A percentile compares a stretch with the other conserved stretches of the same genome.
Conservation (phyloP, 2,113 vertebrate species). For the Chrysochloris asiatica region DNA sequence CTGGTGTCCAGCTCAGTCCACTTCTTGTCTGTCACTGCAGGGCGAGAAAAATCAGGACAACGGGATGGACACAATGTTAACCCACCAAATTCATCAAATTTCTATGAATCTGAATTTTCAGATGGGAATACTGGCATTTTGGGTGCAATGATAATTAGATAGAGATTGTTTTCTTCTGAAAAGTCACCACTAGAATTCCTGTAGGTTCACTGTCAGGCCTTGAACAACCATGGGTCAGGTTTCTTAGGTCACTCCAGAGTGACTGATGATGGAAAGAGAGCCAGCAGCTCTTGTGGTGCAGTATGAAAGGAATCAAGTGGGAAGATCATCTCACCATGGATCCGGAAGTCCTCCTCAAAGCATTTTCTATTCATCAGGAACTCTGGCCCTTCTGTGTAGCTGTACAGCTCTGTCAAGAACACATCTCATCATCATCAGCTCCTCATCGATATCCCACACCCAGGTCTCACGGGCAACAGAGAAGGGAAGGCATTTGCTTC, state of each 20-base stretch:
- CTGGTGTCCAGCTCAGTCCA: conserved; percentile 92
- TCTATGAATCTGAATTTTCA: too few species aligned
- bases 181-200: background rate
- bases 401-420: conserved; percentile 92
- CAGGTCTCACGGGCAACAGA: background rate
- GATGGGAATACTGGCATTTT: background rate
- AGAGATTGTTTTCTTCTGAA: background rate
- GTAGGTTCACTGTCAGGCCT: background rate
- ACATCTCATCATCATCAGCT: background rate
- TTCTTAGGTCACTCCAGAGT: background rate
- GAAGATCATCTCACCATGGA: conserved; percentile 87
- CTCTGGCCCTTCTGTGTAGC: conserved; percentile 97
- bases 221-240: background rate
- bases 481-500: background rate
- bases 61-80: background rate
- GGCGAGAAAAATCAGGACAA: conserved; percentile 28
- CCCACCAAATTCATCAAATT: background rate
- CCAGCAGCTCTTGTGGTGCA: background rate
- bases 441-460: background rate
- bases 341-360: conserved; percentile 95
- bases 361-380: conserved; percentile 96
- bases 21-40: conserved; percentile 90
- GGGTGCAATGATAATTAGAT: background rate
- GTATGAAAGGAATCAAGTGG: background rate
- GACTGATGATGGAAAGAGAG: background rate